Base-by-base conservation (phyloP, 2,888 invertebrate species). In the Tinea pellionella region DNA sequence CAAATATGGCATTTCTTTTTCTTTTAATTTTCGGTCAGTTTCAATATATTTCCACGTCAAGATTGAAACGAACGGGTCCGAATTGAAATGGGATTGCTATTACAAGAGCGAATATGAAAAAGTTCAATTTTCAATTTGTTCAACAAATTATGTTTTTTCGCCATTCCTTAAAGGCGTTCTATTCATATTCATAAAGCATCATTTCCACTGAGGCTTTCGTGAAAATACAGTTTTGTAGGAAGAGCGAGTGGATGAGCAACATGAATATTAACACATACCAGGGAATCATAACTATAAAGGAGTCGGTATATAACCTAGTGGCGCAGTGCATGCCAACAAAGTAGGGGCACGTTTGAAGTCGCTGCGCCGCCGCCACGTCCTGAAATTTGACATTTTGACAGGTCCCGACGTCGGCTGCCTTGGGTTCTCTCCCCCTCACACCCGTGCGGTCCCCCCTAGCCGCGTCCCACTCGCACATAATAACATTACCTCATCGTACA, bases 361-460 rank as follows among this genome's bases (percentile, higher is more conserved):
- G 78, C 72, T 68, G 78, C 80, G 83, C 82, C 78, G 78, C 51
- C 75, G 80, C 80, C 74, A 76, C 78, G 84, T 84, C 78, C 85
- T 80, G 85, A 87, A 88, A 88, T 88, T 88, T 88, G 88, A 88
- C 88, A 81, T 88, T 88, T 88, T 88, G 88, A 88, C 88, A 88
- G 88, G 78, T 81, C 85, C 85, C 86, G 85, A 84, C 85, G 84
- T 77, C 77, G 77, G 78, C 75, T 72, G 77, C 77, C 77, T 77
- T 77, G 73, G 64, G 66, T 67, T 69, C 71, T 68, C 70, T n/a
- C 74, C 69, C 71, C 72, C 74, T 64, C 66, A 67, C 70, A 71
- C 69, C 71, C 61, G 70, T 71, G 59, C 69, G 62, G 70, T 63
- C 66, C 64, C n/a, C 62, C 63, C 62, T 63, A 64, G 63, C 63